Evolutionary conservation across 2,888 invertebrate species (phyloP), one percentile per base, ranked within the genome.

Genomic region (Erebia epiphron): DNA sequence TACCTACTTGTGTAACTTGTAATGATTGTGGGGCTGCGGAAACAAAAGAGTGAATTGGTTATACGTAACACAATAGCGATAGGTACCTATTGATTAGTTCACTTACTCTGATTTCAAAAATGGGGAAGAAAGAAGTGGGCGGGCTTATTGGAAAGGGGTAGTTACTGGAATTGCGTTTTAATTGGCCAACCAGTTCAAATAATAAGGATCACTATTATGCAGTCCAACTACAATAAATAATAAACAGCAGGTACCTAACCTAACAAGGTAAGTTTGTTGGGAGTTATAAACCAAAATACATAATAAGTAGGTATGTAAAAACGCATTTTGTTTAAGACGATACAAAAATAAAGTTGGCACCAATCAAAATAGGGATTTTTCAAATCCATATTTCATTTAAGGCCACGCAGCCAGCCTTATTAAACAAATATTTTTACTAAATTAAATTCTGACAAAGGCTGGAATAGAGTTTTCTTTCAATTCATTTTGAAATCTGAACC

Each of bases 131-230:
- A 73, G 50, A 64, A 64, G 67, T 72, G 66, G 89, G 88, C 85
- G 89, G 86, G 77, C 83, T 82, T 79, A 80, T 70, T 79, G 70
- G 72, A 77, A 84, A 82, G 82, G 86, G 89, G 88, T 83, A 83
- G 86, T 76, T 73, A 76, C 77, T 74, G 74, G 79, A 80, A 80
- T 78, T 77, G 79, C 76, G 77, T 77, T 80, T 84, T 89, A 89
- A 90, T 90, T 89, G 90, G 88, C 81, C 82, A 82, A 81, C 77
- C 74, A 74, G 16, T 57, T 50, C 49, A 35, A 65, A 70, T 62
- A 67, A 58, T 63, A 50, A 61, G 60, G 56, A 65, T 67, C 26
- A 56, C 56, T 43, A 49, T 64, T n/a, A 35, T 35, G 35, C 67
- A 65, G 21, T n/a, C 18, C n/a, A n/a, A 65, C 35, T 50, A 54